phyloP scores from a whole-genome alignment of 2,888 invertebrate species.

The Sialis lutaria region DNA sequence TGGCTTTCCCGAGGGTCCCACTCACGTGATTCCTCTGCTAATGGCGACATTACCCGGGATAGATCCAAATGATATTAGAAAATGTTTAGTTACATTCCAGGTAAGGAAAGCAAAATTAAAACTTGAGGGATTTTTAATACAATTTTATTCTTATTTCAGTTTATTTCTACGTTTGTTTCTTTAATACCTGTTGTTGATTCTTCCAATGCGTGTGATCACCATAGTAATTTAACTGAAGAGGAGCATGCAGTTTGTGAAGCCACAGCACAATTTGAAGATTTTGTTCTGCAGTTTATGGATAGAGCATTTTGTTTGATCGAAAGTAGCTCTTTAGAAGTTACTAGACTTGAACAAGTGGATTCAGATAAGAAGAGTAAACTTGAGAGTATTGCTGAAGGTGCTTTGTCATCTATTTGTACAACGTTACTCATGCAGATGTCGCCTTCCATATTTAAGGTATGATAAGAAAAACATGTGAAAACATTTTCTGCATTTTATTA shows the following conservation, averaged over 20 bases:
- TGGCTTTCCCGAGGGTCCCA: slow-evolving; percentile 56
- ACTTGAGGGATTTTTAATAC: too few species aligned
- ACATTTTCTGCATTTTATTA: slow-evolving; percentile 3
- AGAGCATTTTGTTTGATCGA: slow-evolving; percentile 54
- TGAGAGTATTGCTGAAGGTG: slow-evolving; percentile 54
- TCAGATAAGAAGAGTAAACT: slow-evolving; percentile 42
- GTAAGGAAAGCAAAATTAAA: too few species aligned
- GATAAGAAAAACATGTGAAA: not conserved
- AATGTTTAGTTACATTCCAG: slow-evolving; percentile 49
- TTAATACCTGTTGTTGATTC: slow-evolving; percentile 75
- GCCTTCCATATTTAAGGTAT: slow-evolving; percentile 34
- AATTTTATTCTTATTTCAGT: slow-evolving; percentile 25
- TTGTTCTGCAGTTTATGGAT: slow-evolving; percentile 71
- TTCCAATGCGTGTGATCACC: slow-evolving; percentile 50
- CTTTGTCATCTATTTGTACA: slow-evolving; percentile 46
- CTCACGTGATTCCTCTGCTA: slow-evolving; percentile 65
- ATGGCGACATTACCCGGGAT: slow-evolving; percentile 72
- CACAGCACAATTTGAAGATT: slow-evolving; percentile 77
- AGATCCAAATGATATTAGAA: slow-evolving; percentile 73
- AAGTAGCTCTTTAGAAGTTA: slow-evolving; percentile 48
- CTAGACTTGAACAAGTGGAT: slow-evolving; percentile 43
- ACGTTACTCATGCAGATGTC: slow-evolving; percentile 58
- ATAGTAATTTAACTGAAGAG: slow-evolving; percentile 55
- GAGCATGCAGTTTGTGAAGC: slow-evolving; percentile 60
- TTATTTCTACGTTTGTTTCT: slow-evolving; percentile 56